A percentile compares a stretch with the other conserved stretches of the same genome.
Conservation (phyloP, 2,888 invertebrate species). For the Scaptomyza reducta region DNA sequence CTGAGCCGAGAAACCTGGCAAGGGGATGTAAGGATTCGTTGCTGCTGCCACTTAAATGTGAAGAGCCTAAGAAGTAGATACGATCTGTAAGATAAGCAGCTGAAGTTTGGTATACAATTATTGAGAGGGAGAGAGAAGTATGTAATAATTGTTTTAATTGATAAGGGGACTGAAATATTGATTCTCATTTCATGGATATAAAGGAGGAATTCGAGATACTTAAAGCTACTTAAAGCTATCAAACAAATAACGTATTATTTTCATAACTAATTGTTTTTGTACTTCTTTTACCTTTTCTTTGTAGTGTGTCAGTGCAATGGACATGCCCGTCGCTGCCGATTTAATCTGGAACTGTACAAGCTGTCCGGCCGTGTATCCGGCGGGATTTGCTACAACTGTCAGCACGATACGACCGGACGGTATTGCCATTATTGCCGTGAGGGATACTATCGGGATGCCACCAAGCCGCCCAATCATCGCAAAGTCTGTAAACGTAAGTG, state of each 20-base stretch:
- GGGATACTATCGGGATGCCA: conserved; percentile 97
- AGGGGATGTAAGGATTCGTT: no score
- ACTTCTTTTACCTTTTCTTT: conserved; percentile 72
- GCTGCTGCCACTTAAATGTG: background rate
- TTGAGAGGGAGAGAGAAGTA: background rate
- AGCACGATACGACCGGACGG: conserved; percentile 98
- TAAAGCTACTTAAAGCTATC: no score
- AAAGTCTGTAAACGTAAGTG: conserved; percentile 98
- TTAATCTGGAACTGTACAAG: conserved; percentile 99
- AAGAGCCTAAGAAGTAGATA: conserved; percentile 12
- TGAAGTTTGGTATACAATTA: no score
- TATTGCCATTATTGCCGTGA: conserved; percentile 99
- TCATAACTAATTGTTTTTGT: background rate
- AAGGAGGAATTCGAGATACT: no score
- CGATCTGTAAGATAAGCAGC: conserved; percentile 14
- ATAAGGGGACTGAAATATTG: background rate
- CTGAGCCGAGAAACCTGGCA: background rate
- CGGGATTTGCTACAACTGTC: conserved; percentile 98
- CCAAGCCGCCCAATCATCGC: conserved; percentile 96
- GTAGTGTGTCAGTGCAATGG: conserved; percentile 99
- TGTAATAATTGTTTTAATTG: background rate
- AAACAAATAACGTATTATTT: no score
- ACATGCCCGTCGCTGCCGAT: conserved; percentile 97
- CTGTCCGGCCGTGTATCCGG: conserved; percentile 96
- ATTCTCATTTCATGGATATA: no score